Conservation (phyloP, 2,888 invertebrate species). For the Neoscelio sp. region DNA sequence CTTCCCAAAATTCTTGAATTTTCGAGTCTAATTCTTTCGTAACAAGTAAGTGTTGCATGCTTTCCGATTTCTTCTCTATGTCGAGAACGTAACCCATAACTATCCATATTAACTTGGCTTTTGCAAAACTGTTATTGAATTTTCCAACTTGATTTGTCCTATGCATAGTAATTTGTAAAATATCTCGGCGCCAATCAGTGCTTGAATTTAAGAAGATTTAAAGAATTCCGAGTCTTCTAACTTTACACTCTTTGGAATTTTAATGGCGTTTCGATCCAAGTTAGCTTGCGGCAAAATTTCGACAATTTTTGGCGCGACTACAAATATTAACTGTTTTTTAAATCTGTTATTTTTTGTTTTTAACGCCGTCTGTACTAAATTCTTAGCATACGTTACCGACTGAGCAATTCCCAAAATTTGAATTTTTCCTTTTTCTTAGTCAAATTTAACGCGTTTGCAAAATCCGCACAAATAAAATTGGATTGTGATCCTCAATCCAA, state of each 20-base stretch:
- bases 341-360: conserved; percentile 33
- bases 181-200: conserved; percentile 38
- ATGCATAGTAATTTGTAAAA: conserved; percentile 26
- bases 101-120: too few relatives aligned
- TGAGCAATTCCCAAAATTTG: conserved; percentile 21
- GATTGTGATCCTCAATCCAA: too few relatives aligned
- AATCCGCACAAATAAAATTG: too few relatives aligned
- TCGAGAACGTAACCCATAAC: too few relatives aligned
- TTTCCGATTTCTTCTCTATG: background rate
- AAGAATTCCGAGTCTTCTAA: conserved; percentile 51
- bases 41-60: background rate
- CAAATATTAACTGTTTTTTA: conserved; percentile 14
- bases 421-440: too few relatives aligned
- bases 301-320: conserved; percentile 39
- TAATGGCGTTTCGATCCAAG: conserved; percentile 20
- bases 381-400: conserved; percentile 11
- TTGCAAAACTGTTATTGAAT: too few relatives aligned
- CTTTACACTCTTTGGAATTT: conserved; percentile 30
- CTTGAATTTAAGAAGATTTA: conserved; percentile 38
- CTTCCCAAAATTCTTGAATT: background rate
- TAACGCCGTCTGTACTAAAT: conserved; percentile 25
- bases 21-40: background rate
- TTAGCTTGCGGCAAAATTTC: conserved; percentile 21
- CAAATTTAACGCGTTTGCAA: too few relatives aligned
- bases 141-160: too few relatives aligned